phyloP scores from a whole-genome alignment of 2,888 invertebrate genomes.

The Muscina levida region DNA sequence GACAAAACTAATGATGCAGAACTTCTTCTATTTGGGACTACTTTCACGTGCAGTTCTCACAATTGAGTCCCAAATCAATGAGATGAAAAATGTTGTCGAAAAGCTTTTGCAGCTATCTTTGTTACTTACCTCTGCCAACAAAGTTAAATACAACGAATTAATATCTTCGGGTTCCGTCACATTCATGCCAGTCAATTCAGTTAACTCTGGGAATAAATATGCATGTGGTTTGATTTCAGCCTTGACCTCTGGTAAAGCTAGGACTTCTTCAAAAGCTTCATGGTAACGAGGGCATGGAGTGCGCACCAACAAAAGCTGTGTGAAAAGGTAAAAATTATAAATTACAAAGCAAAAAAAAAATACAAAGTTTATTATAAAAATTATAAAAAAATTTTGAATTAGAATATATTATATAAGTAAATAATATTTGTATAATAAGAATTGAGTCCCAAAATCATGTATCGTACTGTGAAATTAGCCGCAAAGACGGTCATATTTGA shows the following conservation, averaged over 20 bases:
- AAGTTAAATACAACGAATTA: conserved; percentile 84
- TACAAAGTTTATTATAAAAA: neutral
- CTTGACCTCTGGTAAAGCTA: conserved; percentile 80
- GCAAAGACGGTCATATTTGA: too few relatives aligned
- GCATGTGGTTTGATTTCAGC: conserved; percentile 80
- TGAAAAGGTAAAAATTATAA: neutral
- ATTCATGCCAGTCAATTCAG: conserved; percentile 81
- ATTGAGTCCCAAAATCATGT: too few relatives aligned
- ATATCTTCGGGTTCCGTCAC: conserved; percentile 83
- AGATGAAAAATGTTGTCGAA: too few relatives aligned
- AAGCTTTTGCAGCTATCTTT: too few relatives aligned
- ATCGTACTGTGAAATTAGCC: too few relatives aligned
- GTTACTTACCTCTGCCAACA: conserved; percentile 83
- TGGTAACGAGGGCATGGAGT: conserved; percentile 84
- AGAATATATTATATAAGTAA: too few relatives aligned
- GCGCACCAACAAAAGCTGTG: conserved; percentile 84
- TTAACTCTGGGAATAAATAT: conserved; percentile 81
- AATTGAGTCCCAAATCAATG: too few relatives aligned
- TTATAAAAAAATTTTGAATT: neutral
- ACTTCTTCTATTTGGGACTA: too few relatives aligned
- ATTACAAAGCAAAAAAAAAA: too few relatives aligned
- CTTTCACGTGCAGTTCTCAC: too few relatives aligned
- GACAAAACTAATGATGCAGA: too few relatives aligned
- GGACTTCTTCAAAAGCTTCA: conserved; percentile 81
- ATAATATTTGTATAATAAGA: too few relatives aligned